phyloP scores from a whole-genome alignment of 1,140 invertebrate genomes.

The Macrostomum lignano region DNA sequence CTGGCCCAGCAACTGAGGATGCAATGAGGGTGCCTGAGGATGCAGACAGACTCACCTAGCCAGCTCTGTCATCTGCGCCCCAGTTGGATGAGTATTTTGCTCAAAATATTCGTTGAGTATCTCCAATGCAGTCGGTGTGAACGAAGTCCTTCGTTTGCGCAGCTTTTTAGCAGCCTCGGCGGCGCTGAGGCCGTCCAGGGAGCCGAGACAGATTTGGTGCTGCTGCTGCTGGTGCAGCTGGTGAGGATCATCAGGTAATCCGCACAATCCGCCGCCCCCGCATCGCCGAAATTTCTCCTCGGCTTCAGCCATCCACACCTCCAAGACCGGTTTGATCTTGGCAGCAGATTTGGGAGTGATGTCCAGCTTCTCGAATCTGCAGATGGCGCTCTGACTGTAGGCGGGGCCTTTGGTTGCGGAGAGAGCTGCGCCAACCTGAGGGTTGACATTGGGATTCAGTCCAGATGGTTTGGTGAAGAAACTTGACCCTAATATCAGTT shows the following conservation, averaged over 20 bases:
- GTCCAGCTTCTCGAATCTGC: constrained; percentile 98
- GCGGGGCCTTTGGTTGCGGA: constrained; percentile 80
- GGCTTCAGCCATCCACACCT: constrained; percentile 87
- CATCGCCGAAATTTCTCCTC: constrained; percentile 65
- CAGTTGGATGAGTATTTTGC: constrained; percentile 81
- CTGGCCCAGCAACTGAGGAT: no score
- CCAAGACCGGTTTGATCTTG: constrained; percentile 89
- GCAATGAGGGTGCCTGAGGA: no score
- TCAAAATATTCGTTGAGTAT: constrained; percentile 76
- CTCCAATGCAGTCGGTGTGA: constrained; percentile 76
- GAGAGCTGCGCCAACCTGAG: constrained; percentile 46
- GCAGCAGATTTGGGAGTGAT: constrained; percentile 94
- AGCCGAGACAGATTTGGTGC: no score
- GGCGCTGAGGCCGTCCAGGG: no score
- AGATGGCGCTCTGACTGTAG: constrained; percentile 91
- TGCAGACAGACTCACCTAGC: no score
- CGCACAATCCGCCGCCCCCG: no score
- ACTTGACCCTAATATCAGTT: no score
- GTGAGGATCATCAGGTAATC: no score
- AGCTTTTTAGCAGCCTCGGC: no score
- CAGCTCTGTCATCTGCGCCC: constrained; percentile 29
- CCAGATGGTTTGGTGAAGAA: no score
- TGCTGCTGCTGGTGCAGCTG: no score
- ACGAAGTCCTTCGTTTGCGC: constrained; percentile 79
- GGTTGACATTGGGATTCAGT: no score